phyloP scores from a whole-genome alignment of 2,797 vertebrate species.

The Ptychobarbus kaznakovi region DNA sequence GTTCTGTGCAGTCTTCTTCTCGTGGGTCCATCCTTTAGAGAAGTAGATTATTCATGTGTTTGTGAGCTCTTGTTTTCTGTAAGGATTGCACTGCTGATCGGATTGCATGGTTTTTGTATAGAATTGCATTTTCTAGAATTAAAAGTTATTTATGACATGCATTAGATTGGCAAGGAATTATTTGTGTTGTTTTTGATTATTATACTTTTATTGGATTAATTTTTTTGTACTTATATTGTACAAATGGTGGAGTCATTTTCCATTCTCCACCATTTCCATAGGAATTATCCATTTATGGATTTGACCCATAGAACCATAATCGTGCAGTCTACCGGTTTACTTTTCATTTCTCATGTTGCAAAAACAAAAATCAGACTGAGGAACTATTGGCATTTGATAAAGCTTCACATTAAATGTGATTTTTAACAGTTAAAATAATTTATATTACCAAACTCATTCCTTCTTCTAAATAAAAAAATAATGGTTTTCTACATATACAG shows the following conservation, averaged over 20 bases:
- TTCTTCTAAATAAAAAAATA: not conserved
- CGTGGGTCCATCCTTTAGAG: not conserved
- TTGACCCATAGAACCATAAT: not conserved
- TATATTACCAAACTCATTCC: not conserved
- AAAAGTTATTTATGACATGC: not conserved
- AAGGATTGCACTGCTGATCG: not conserved
- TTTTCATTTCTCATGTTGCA: not conserved
- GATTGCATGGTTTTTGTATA: not conserved
- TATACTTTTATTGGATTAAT: not conserved
- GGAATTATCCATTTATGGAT: not conserved
- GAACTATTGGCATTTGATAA: not conserved
- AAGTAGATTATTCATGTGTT: not conserved
- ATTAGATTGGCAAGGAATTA: not conserved
- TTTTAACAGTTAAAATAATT: not conserved
- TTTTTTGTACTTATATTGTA: too few relatives aligned
- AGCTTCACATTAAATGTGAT: not conserved
- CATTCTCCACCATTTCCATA: too few relatives aligned
- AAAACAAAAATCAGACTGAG: not conserved
- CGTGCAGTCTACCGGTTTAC: not conserved
- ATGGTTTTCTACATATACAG: not conserved
- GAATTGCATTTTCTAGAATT: not conserved
- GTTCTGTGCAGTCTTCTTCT: conserved; percentile 15
- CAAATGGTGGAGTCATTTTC: too few relatives aligned
- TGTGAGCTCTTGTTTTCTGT: not conserved
- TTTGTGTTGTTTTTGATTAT: not conserved